Evolutionary conservation across 2,888 invertebrate species (phyloP).

Genomic region (Drosophila subsilvestris): DNA sequence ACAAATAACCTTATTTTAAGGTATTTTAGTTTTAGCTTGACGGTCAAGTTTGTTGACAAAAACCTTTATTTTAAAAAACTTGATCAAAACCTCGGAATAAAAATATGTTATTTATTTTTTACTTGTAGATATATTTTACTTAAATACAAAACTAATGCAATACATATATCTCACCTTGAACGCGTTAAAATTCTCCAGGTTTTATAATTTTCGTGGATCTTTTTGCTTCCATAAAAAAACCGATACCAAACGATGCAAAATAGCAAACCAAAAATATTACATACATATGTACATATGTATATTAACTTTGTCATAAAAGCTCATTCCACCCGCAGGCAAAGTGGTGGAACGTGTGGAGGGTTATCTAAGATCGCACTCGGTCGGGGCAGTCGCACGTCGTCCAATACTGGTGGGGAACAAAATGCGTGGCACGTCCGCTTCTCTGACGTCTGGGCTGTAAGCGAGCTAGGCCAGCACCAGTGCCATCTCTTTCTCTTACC

Average conservation of each 20-base stretch:
- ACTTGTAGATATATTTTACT: too few relatives aligned
- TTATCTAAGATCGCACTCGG: slow-evolving; percentile 20
- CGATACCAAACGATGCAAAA: slow-evolving; percentile 41
- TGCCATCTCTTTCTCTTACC: slow-evolving; percentile 6
- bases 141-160: too few relatives aligned
- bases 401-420: slow-evolving; percentile 54
- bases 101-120: too few relatives aligned
- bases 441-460: slow-evolving; percentile 70
- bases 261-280: not conserved
- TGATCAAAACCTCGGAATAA: too few relatives aligned
- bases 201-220: not conserved
- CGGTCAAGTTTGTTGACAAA: too few relatives aligned
- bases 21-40: too few relatives aligned
- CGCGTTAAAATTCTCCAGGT: too few relatives aligned
- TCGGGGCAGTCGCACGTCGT: slow-evolving; percentile 60
- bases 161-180: too few relatives aligned
- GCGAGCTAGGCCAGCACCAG: slow-evolving; percentile 23
- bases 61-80: too few relatives aligned
- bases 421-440: slow-evolving; percentile 65
- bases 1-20: too few relatives aligned
- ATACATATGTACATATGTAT: too few relatives aligned
- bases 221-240: slow-evolving; percentile 31
- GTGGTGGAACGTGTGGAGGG: not conserved
- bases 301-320: slow-evolving; percentile 11
- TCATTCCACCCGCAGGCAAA: not conserved